Base-by-base conservation (phyloP, 1,140 invertebrate genomes). In the Galleria mellonella region DNA sequence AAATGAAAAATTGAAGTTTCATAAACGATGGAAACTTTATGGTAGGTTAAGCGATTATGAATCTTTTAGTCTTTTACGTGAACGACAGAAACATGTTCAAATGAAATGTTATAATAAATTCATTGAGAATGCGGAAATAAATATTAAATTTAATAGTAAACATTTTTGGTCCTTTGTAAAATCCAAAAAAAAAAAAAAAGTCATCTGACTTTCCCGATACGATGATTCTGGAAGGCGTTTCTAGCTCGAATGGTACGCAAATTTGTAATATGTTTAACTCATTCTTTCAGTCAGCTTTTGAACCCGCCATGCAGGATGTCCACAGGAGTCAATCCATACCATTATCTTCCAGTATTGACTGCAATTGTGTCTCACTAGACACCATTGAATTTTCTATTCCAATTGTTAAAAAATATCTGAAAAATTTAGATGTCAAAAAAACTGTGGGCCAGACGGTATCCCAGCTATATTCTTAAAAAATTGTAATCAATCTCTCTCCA, bases 21-120 rank as follows among this genome's bases (percentile, higher is more conserved):
- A 60, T 30, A 47, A 31, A 29, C 51, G 49, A 47, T 60, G 57
- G 57, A 60, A 60, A 43, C 38, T 39, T 7, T 60, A 55, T 43
- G 32, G 32, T 3, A 40, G 51, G 12, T 8, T 37, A 6, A 32
- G 29, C 38, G 55, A 59, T 47, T 59, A 59, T 12, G 32, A 43
- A 4, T 29, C 36, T 8, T 58, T 53, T 27, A 46, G 38, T 9
- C 8, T 43, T 9, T 11, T 49, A 8, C 38, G 43, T 7, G 31
- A 41, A 1, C 29, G 42, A 8, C 42, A 52, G 36, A 51, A 49
- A 29, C 10, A 32, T 2, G 12, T 47, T 32, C 39, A 44, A 36
- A 2, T 14, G 8, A 10, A 12, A 2, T 44, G 42, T 32, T 44
- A 35, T 36, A 27, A 44, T 44, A 32, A 44, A 15, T 44, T 12